A percentile compares a stretch with the other conserved stretches of the same genome.
phyloP scores from a whole-genome alignment of 2,113 vertebrate genomes.

The Xenopus laevis region DNA sequence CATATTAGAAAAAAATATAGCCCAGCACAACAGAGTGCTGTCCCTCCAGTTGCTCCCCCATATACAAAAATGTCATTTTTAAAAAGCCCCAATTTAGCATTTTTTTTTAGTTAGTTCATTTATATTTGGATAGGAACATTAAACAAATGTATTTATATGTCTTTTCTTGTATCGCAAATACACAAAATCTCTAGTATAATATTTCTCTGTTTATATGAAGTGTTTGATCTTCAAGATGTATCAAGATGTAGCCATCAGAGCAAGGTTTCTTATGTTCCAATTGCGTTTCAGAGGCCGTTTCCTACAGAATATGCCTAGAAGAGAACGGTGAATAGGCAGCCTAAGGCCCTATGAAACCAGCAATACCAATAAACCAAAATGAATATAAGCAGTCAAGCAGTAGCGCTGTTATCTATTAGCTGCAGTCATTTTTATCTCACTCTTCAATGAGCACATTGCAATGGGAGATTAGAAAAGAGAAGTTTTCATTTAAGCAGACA shows the following conservation, averaged over 20 bases:
- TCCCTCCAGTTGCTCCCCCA: too few species aligned
- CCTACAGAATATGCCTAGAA: slow-evolving; percentile 14
- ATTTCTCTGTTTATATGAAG: slow-evolving; percentile 14
- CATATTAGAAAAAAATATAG: too few species aligned
- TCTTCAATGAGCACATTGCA: slow-evolving; percentile 43
- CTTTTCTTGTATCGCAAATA: too few species aligned
- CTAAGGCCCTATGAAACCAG: slow-evolving; percentile 29
- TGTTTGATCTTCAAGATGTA: slow-evolving; percentile 18
- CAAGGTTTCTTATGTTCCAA: slow-evolving; percentile 24
- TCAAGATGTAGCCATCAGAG: slow-evolving; percentile 30
- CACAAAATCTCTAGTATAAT: slow-evolving; percentile 15
- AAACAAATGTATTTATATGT: too few species aligned
- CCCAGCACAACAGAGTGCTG: too few species aligned
- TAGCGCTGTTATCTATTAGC: slow-evolving; percentile 37
- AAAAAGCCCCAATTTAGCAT: too few species aligned
- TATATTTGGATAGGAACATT: too few species aligned
- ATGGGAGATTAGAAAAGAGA: slow-evolving; percentile 35
- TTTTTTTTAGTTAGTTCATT: too few species aligned
- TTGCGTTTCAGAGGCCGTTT: slow-evolving; percentile 18
- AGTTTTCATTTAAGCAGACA: slow-evolving; percentile 21
- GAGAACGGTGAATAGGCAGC: slow-evolving; percentile 28
- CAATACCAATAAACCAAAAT: slow-evolving; percentile 43
- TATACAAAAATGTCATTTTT: too few species aligned
- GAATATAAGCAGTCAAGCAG: slow-evolving; percentile 41
- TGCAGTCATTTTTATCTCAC: slow-evolving; percentile 41